Conservation (phyloP, 2,797 vertebrate genomes). For the Strix occidentalis region DNA sequence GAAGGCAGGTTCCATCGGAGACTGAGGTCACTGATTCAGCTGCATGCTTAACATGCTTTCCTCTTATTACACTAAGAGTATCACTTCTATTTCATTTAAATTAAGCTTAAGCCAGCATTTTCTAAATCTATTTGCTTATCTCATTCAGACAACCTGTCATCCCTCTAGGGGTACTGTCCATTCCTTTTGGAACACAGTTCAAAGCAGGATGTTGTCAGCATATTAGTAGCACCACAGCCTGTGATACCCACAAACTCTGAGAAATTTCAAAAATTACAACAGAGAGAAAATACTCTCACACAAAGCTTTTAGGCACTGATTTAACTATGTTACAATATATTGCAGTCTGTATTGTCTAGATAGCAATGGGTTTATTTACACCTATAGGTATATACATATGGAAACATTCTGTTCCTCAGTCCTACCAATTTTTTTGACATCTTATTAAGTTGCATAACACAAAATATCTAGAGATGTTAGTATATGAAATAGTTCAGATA, state of each 20-base stretch:
- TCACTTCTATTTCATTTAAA: background rate
- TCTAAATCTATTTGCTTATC: constrained; percentile 65
- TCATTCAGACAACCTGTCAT: constrained; percentile 60
- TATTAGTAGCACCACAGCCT: background rate
- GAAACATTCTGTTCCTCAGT: background rate
- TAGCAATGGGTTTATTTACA: background rate
- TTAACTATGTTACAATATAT: background rate
- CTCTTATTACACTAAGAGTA: background rate
- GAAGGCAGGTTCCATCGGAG: background rate
- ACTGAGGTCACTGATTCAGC: background rate
- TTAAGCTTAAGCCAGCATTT: constrained; percentile 51
- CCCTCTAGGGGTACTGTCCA: constrained; percentile 43
- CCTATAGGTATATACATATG: background rate
- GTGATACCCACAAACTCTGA: background rate
- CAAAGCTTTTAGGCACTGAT: background rate
- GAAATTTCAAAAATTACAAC: background rate
- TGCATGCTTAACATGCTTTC: background rate
- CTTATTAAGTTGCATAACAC: background rate
- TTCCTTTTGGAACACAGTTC: constrained; percentile 30
- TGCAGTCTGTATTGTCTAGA: background rate
- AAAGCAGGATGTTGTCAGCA: constrained; percentile 51
- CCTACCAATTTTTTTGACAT: background rate
- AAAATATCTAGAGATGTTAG: background rate
- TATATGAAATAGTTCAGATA: background rate
- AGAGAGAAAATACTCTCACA: background rate